A percentile compares a stretch with the other conserved stretches of the same genome.
phyloP scores from a whole-genome alignment of 2,113 vertebrate genomes.

The Hemiscyllium ocellatum region DNA sequence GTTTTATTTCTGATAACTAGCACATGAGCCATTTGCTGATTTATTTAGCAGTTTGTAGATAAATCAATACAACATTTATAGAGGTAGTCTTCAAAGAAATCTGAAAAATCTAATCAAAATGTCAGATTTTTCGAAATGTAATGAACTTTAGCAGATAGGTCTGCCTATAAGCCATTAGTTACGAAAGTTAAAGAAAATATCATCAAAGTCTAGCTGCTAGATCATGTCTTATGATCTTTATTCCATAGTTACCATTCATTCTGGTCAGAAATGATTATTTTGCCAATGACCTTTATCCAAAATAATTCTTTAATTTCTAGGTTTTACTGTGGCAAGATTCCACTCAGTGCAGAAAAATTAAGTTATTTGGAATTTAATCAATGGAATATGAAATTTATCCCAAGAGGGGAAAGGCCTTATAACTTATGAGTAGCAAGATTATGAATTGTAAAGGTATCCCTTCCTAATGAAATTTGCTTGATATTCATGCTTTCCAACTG shows the following conservation, averaged over 20 bases:
- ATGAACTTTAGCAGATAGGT: not conserved
- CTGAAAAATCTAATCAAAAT: conserved; percentile 3
- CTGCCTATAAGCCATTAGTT: not conserved
- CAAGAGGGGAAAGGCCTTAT: conserved; percentile 1
- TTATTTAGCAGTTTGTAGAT: not conserved
- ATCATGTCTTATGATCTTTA: conserved; percentile 1
- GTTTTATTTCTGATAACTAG: conserved; percentile 21
- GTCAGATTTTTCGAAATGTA: not conserved
- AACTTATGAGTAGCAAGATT: not conserved
- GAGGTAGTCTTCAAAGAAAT: conserved; percentile 1
- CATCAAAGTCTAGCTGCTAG: not conserved
- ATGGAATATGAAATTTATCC: conserved; percentile 25
- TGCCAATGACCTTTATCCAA: conserved; percentile 22
- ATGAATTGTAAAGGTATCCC: conserved; percentile 21
- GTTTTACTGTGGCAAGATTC: conserved; percentile 26
- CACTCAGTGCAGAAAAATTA: not conserved
- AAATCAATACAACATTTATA: not conserved
- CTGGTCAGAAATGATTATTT: not conserved
- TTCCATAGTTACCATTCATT: conserved; percentile 18
- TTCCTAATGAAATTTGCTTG: not conserved
- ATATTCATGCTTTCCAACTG: not conserved
- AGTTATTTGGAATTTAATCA: conserved; percentile 12
- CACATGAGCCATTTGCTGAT: conserved; percentile 18
- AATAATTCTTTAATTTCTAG: not conserved
- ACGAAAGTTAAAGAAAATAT: not conserved